These are phyloP conservation scores for Agapornis roseicollis DNA, from an alignment of 2,113 vertebrate species.

Conservation along the genomic window DNA sequence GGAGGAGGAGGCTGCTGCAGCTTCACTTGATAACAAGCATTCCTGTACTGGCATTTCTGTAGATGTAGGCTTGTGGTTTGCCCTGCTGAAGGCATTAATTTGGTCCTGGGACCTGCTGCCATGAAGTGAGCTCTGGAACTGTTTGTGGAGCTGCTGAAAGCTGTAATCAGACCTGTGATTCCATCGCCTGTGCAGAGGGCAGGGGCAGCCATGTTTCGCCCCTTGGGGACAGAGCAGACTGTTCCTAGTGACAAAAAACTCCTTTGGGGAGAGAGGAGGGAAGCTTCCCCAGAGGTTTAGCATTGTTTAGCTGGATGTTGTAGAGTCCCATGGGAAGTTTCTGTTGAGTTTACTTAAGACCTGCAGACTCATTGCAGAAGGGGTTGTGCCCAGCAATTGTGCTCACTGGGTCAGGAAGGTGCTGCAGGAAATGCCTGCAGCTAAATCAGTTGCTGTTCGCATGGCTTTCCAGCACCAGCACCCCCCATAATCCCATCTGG, in stretches of 20 bases:
- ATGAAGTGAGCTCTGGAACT: not conserved
- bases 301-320: not conserved
- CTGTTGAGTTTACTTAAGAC: not conserved
- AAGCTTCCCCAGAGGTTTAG: not conserved
- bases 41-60: accelerated
- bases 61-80: not conserved
- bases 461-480: not conserved
- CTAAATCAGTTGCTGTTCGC: not conserved
- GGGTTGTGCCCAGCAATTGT: not conserved
- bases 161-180: not conserved
- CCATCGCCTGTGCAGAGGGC: not conserved
- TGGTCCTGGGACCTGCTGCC: not conserved
- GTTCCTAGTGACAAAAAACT: not conserved
- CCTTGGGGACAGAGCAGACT: not conserved
- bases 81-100: not conserved
- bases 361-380: not conserved
- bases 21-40: not conserved
- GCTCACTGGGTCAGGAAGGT: not conserved
- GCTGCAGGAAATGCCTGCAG: not conserved
- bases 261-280: not conserved
- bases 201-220: not conserved
- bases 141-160: not conserved
- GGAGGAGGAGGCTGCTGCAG: not conserved
- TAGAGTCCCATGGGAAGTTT: not conserved
- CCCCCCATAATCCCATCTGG: not conserved